Conservation (phyloP, 2,888 invertebrate genomes). For the Lathronympha strigana region DNA sequence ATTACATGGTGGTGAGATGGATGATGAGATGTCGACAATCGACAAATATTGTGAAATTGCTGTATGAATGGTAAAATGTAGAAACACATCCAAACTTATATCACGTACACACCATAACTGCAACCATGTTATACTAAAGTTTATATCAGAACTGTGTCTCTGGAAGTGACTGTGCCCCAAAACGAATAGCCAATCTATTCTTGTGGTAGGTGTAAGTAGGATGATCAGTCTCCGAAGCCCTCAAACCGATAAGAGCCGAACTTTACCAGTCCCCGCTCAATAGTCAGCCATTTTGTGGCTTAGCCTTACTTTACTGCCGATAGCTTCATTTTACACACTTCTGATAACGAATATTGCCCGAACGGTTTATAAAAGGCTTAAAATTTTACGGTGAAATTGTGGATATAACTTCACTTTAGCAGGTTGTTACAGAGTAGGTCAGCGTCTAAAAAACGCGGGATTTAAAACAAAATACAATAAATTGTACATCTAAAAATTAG, state of each 20-base stretch:
- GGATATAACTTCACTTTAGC: not conserved
- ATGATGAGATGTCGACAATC: too few relatives aligned
- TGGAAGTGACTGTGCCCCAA: not conserved
- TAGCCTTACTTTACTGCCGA: constrained; percentile 39
- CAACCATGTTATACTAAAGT: too few relatives aligned
- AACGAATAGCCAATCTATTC: not conserved
- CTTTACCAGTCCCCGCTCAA: constrained; percentile 36
- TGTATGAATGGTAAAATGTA: too few relatives aligned
- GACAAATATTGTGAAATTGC: too few relatives aligned
- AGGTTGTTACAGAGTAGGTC: not conserved
- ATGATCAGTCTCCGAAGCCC: constrained; percentile 37
- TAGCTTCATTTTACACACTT: constrained; percentile 32
- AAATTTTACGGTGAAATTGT: not conserved
- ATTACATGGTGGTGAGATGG: too few relatives aligned
- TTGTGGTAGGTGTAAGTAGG: constrained; percentile 15
- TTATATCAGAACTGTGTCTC: too few relatives aligned
- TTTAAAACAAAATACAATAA: too few relatives aligned
- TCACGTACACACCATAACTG: too few relatives aligned
- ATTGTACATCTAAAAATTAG: too few relatives aligned
- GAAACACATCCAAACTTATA: too few relatives aligned
- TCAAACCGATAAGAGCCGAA: constrained; percentile 43
- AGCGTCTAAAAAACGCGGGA: too few relatives aligned
- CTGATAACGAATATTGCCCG: constrained; percentile 30
- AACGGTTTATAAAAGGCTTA: constrained; percentile 8
- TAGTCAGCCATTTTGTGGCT: constrained; percentile 45